Evolutionary conservation across 1,140 invertebrate species (phyloP), one percentile per base, ranked within the genome.

Genomic region (Tetramorium parvispinum): DNA sequence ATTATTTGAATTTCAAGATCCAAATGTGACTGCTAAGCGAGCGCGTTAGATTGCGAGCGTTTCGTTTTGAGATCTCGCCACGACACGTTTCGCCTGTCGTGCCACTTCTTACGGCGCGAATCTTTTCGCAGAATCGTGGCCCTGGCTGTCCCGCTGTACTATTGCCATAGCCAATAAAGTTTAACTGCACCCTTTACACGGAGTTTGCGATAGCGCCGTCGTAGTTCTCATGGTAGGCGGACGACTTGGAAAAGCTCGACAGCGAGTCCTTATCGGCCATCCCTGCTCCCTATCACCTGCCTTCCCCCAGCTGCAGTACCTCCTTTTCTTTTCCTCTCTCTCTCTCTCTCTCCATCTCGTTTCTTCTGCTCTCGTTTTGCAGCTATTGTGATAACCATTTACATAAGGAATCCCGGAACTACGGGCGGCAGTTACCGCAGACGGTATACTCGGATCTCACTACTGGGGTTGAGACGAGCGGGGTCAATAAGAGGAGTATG

Each of bases 311-410:
- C 75, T 8, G 5, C 16, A 16, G 37, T 61, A 46, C n/a, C 65
- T 71, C 63, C 24, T 21, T 40, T 76, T 24, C 49, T 70, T 18
- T 70, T 37, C 10, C 73, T 40, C 6, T 78, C 51, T 43, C 83
- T 66, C n/a, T 16, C 27, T 32, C 32, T 32, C 78, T 71, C n/a
- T 68, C 51, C 32, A 4, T 71, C 73, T 70, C 63, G 16, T 55
- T 66, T n/a, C 61, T 79, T 87, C 65, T 61, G 68, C 68, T 77
- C 73, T 85, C 91, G 71, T 90, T 91, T 93, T 78, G 87, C 88
- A 88, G 87, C 91, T 90, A 93, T 90, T 92, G 89, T 86, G 91
- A 93, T 92, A 93, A 89, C 88, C 91, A 92, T 93, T 93, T 93
- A 92, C 91, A 93, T 93, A 93, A 89, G 88, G 87, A 88, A 90